phyloP scores from a whole-genome alignment of 2,797 vertebrate genomes.

The Cuculus canorus region DNA sequence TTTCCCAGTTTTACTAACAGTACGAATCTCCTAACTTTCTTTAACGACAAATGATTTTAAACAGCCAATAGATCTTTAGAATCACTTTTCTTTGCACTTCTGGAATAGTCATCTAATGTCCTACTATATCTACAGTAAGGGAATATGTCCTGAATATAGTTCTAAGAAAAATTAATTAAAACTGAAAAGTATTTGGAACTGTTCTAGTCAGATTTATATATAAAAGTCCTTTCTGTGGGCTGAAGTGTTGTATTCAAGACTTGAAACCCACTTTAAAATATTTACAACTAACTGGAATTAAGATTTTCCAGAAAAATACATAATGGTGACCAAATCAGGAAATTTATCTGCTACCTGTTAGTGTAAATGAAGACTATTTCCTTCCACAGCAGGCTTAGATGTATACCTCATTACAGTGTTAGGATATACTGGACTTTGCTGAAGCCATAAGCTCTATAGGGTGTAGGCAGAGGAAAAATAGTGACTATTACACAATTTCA shows the following conservation, averaged over 20 bases:
- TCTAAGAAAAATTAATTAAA: slow-evolving; percentile 17
- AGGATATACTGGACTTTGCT: not conserved
- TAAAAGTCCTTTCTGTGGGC: not conserved
- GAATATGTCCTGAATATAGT: not conserved
- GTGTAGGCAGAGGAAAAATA: not conserved
- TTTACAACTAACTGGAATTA: not conserved
- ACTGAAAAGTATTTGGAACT: not conserved
- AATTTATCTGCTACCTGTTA: not conserved
- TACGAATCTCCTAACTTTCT: not conserved
- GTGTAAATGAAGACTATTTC: not conserved
- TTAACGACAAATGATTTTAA: slow-evolving; percentile 11
- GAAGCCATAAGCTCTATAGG: not conserved
- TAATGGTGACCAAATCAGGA: not conserved
- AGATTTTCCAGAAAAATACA: not conserved
- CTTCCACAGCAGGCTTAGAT: not conserved
- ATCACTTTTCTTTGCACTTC: not conserved
- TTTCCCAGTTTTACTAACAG: not conserved
- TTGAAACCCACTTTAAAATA: not conserved
- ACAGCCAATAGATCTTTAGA: slow-evolving; percentile 9
- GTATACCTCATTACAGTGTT: not conserved
- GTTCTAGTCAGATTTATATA: not conserved
- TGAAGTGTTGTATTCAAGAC: not conserved
- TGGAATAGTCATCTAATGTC: not conserved
- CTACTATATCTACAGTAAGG: not conserved
- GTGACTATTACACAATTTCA: not conserved